Base-by-base conservation (phyloP, 2,888 invertebrate species). In the Strigamia maritima region DNA sequence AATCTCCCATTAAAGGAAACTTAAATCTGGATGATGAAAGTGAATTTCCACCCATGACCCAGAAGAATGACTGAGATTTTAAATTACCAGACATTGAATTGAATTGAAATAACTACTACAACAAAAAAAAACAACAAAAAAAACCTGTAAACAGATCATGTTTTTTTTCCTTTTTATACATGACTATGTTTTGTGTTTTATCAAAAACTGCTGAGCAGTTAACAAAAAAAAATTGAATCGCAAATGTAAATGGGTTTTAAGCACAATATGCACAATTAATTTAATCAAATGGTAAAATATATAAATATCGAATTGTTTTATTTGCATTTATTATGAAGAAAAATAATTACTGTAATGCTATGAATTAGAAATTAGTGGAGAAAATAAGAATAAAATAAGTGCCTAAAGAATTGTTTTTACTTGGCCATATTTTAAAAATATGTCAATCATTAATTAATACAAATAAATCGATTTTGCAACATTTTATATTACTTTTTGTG, bases 21-120 rank as follows among this genome's bases (percentile, higher is more conserved):
- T 91, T 92, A 87, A 91, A 92, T 85, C 90, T 94, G 86, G 92
- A 92, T 85, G 93, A 94, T 87, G 93, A 92, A 82, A 88, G 89
- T 82, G 94, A 94, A 88, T 94, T 94, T 87, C 94, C 94, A 83
- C 94, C 94, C 81, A 91, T 94, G 84, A 90, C 90, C 79, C 90
- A 90, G 80, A 85, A 85, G 81, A 84, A 83, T 79, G 85, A 85
- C 79, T 84, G 82, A 83, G 28, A 22, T n/a, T 14, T 14, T 8
- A 49, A 49, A 49, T n/a, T n/a, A 49, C 16, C n/a, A 19, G 19
- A 49, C 49, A n/a, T 49, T 49, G 6, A n/a, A 10, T 49, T 19
- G 14, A 19, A 54, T 4, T 14, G 54, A 54, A 54, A 54, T 10
- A 10, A 54, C 6, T 54, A 38, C 6, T 38, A 38, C 16, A n/a